Evolutionary conservation across 2,888 invertebrate species (phyloP), one percentile per base, ranked within the genome.

Genomic region (Griposia aprilina): DNA sequence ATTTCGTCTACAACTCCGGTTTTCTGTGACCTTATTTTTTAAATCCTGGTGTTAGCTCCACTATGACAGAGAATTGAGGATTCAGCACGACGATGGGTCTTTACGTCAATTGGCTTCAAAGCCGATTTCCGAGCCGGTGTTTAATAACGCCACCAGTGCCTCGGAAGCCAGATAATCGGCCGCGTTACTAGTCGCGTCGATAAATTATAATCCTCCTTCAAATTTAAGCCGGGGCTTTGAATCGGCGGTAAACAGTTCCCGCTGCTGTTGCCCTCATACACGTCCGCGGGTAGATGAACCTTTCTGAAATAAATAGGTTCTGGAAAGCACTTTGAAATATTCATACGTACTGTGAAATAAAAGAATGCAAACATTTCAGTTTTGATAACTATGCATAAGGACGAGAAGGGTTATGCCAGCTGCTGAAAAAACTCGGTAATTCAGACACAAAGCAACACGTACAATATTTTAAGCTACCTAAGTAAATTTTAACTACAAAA

Each of bases 101-200:
- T 80, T 63, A 78, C 76, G 74, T 85, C 83, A 82, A 88, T 81
- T 82, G 86, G 74, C 84, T 85, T 83, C 76, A 74, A 87, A 84
- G 84, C 82, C 83, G 84, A 85, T 83, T 83, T 80, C 81, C 81
- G 77, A 81, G 70, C 59, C 80, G 78, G 77, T 85, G 79, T 87
- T 88, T 83, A 87, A 89, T 83, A 87, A 89, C 78, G 81, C 72
- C 69, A 63, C 76, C 81, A 84, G 69, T 84, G 79, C 79, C 76
- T 85, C 79, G 74, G 76, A 88, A 87, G 76, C 90, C 86, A 81
- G 89, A 89, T 90, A 90, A 90, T 89, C 82, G 83, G 65, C 73
- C 72, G 45, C 62, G 75, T 68, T 85, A 88, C 80, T 76, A 78
- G 78, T 55, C 81, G 71, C 79, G 65, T 78, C 86, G 84, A 84